Evolutionary conservation across 1,140 invertebrate genomes (phyloP), one percentile per base, ranked within the genome.

Genomic region (Atta texana): DNA sequence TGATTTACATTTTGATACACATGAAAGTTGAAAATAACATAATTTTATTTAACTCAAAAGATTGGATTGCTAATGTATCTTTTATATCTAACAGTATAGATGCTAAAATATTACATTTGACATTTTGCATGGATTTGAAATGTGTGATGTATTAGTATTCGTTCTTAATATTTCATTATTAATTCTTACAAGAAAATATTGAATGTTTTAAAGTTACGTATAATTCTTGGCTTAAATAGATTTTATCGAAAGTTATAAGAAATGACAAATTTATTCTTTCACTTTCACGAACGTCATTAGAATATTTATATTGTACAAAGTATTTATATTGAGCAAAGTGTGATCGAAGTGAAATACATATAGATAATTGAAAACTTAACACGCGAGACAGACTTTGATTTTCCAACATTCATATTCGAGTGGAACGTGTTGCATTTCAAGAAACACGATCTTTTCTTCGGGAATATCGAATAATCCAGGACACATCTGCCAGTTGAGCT

Each of bases 391-490:
- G 34, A 53, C 28, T 49, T 49, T 28, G 64, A 87, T 63, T 28
- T 53, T 55, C 24, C 14, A 68, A 86, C 21, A 76, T 66, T 87
- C 81, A 85, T 87, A 87, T 87, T 85, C 28, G 61, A 77, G 53
- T 28, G 74, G 34, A 63, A 68, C 76, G 61, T 64, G 59, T 44
- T 49, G 59, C 59, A 51, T 51, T 85, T 84, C 21, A 72, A 28
- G 55, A 63, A 78, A 74, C 69, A 71, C 55, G 69, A 88, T 84
- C 76, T 71, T 90, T 87, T 76, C 69, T 49, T 34, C 21, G 7
- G 39, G 74, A 90, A 90, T 84, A 87, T 87, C 87, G 86, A 88
- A 91, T 85, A 88, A 88, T 92, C 75, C 80, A 49, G 81, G 88
- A 88, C 89, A 87, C 78, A 87, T 90, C 81, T 92, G 89, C 78